Percentiles rank a stretch among this genome's conserved stretches.
These are phyloP conservation scores for Drosophila stalkeri DNA, from an alignment of 2,888 invertebrate genomes.

Conservation along the genomic window DNA sequence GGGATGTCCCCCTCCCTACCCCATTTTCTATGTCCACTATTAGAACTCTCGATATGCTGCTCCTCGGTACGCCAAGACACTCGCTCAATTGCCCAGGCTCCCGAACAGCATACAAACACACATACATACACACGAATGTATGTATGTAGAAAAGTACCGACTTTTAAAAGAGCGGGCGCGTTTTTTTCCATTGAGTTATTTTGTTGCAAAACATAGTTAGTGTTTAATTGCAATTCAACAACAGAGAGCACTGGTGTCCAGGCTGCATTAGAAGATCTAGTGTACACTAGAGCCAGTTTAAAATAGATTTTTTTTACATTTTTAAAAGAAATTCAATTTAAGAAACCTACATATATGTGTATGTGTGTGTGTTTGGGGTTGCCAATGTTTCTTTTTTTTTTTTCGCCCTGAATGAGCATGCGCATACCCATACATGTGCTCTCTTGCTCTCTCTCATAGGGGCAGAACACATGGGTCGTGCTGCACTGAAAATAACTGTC, in stretches of 20 bases:
- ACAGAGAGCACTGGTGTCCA: constrained; percentile 14
- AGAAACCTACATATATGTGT: constrained; percentile 29
- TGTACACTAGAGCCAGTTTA: constrained; percentile 48
- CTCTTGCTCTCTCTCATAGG: constrained; percentile 32
- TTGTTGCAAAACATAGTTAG: constrained; percentile 25
- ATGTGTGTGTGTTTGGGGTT: constrained; percentile 48
- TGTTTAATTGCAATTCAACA: constrained; percentile 29
- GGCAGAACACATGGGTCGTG: constrained; percentile 59
- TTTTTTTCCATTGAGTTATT: constrained; percentile 40
- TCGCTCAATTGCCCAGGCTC: constrained; percentile 48
- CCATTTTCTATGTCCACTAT: constrained; percentile 15
- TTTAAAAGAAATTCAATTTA: constrained; percentile 53
- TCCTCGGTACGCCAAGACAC: constrained; percentile 37
- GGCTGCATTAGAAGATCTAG: constrained; percentile 11
- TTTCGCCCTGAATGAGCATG: constrained; percentile 65
- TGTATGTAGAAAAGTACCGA: constrained; percentile 28
- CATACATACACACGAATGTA: background rate
- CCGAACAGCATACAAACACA: constrained; percentile 15
- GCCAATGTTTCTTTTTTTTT: constrained; percentile 66
- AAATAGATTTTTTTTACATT: constrained; percentile 62
- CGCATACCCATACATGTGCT: constrained; percentile 67
- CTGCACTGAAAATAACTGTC: constrained; percentile 69
- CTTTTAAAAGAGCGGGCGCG: constrained; percentile 56
- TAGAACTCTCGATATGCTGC: constrained; percentile 45
- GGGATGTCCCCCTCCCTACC: constrained; percentile 13